A percentile compares a stretch with the other conserved stretches of the same genome.
Conservation (phyloP, 2,888 invertebrate species). For the Hirtodrosophila histrioides region DNA sequence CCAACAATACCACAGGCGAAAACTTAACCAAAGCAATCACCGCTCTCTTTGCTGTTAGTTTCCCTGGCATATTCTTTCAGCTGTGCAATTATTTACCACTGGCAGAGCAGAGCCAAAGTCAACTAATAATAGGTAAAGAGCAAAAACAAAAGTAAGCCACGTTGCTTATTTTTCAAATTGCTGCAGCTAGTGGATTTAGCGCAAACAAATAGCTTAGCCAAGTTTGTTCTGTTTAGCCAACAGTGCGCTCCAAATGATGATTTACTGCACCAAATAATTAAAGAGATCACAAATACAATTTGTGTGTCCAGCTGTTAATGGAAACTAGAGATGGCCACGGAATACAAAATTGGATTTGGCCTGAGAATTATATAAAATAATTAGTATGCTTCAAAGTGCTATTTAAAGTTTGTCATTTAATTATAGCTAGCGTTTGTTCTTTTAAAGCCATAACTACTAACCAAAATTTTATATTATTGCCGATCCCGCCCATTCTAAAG, state of each 20-base stretch:
- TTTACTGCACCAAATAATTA: conserved; percentile 4
- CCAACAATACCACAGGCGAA: neutral
- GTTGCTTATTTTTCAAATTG: conserved; percentile 13
- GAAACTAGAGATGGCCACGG: neutral
- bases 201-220: conserved; percentile 21
- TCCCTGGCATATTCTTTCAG: conserved; percentile 66
- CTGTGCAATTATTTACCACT: conserved; percentile 66
- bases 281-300: neutral
- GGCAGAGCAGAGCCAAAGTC: conserved; percentile 38
- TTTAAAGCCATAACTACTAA: no score
- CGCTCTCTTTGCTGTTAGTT: conserved; percentile 51
- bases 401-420: no score
- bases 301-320: neutral
- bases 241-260: conserved; percentile 19
- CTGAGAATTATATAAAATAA: no score
- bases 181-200: conserved; percentile 19
- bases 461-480: no score
- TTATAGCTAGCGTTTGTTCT: no score
- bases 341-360: no score
- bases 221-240: conserved; percentile 22
- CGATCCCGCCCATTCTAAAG: no score
- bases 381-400: no score
- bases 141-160: neutral
- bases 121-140: conserved; percentile 24
- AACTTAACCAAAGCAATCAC: conserved; percentile 19